A percentile compares a stretch with the other conserved stretches of the same genome.
phyloP scores from a whole-genome alignment of 2,888 invertebrate genomes.

The Lordiphosa fenestrarum region DNA sequence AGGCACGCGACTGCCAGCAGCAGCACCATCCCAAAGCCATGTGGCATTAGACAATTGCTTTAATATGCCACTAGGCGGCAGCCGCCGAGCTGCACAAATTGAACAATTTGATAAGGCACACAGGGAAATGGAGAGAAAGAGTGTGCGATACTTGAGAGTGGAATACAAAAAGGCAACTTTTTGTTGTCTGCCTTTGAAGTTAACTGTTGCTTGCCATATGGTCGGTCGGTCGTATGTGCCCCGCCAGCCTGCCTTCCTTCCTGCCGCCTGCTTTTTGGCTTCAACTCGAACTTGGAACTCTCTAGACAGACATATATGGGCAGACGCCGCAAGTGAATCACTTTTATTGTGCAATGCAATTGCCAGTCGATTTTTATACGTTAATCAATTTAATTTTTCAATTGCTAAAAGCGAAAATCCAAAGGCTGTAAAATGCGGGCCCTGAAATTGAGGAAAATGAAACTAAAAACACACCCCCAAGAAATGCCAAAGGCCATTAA shows the following conservation, averaged over 20 bases:
- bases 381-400: constrained; percentile 27
- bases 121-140: not conserved
- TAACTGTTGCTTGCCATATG: constrained; percentile 31
- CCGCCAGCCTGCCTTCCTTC: too few species aligned
- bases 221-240: too few species aligned
- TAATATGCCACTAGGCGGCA: constrained; percentile 49
- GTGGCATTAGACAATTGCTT: constrained; percentile 70
- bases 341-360: constrained; percentile 55
- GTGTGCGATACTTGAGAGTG: constrained; percentile 15
- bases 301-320: constrained; percentile 32
- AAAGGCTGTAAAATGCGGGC: constrained; percentile 5
- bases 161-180: constrained; percentile 30
- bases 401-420: constrained; percentile 18
- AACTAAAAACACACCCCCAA: too few species aligned
- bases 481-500: too few species aligned
- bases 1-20: constrained; percentile 65
- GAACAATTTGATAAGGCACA: constrained; percentile 64
- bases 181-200: constrained; percentile 31
- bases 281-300: constrained; percentile 33
- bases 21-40: constrained; percentile 41
- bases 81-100: constrained; percentile 55
- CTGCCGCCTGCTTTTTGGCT: constrained; percentile 8
- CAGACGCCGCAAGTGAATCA: constrained; percentile 55
- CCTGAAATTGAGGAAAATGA: not conserved
- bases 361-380: constrained; percentile 29